Base-by-base conservation (phyloP, 2,888 invertebrate species). In the Morpho deidamia region DNA sequence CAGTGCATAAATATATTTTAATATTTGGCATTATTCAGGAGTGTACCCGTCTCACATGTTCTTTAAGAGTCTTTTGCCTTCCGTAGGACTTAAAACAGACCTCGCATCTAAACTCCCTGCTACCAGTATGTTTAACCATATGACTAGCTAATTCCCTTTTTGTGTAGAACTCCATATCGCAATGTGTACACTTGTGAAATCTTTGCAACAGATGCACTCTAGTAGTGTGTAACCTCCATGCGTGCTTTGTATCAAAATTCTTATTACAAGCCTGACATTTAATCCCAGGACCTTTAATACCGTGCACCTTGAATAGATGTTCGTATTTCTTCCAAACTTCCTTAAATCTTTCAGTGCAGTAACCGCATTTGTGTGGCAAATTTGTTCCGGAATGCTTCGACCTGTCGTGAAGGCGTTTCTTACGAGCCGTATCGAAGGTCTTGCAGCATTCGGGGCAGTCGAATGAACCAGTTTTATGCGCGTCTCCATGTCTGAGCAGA, bases 391-490 rank as follows among this genome's bases (percentile, higher is more conserved):
- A 61, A 37, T 84, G 89, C 8, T 86, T 85, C 0, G 81, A 75
- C 33, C 81, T 80, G 41, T 84, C 83, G 59, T 91, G 91, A 0
- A 82, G 73, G 33, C 78, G 78, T 51, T 81, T 74, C 52, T 86
- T 86, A 38, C 83, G 72, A 8, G 80, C 74, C 0, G 87, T 88
- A n/a, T 85, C 82, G 41, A 90, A 91, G 0, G 83, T 78, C 65
- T 85, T 90, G 0, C 83, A 73, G 54, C 91, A 91, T 2, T 71
- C 62, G 8, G 72, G 67, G 52, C 84, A 85, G 39, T 70, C 70
- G 55, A 79, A 83, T 0, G 68, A 71, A 0, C 85, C 85, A 0
- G 70, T 78, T 37, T 71, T 73, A 45, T 84, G 84, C 1, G 81
- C 71, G 11, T 77, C 77, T 4, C 72, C 69, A 48, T 82, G 81